Conservation (phyloP, 2,888 invertebrate species). For the Scrobipalpa atriplicella region DNA sequence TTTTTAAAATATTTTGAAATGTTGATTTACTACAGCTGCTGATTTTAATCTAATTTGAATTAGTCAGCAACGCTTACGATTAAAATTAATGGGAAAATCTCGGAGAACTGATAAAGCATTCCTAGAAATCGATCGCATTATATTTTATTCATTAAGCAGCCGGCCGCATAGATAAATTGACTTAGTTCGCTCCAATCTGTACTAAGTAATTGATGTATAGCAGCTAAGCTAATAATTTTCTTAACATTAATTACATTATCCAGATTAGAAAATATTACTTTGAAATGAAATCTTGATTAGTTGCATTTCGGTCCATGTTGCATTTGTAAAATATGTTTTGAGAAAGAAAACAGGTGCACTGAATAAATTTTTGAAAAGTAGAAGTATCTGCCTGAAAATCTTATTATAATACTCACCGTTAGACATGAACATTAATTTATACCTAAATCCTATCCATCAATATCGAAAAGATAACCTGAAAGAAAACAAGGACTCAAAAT, state of each 20-base stretch:
- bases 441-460: background rate
- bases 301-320: background rate
- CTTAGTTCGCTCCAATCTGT: background rate
- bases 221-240: background rate
- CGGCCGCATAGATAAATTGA: slow-evolving; percentile 35
- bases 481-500: background rate
- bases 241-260: background rate
- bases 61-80: slow-evolving; percentile 39
- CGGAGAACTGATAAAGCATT: slow-evolving; percentile 48
- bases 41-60: slow-evolving; percentile 50
- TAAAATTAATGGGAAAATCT: slow-evolving; percentile 51
- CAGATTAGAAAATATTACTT: background rate
- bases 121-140: slow-evolving; percentile 49
- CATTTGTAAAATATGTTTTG: background rate
- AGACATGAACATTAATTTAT: too few relatives aligned
- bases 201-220: slow-evolving; percentile 2
- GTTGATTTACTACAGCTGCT: slow-evolving; percentile 7
- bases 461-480: too few relatives aligned
- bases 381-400: too few relatives aligned
- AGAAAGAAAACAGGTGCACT: too few relatives aligned
- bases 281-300: slow-evolving; percentile 8
- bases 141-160: slow-evolving; percentile 46
- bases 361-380: too few relatives aligned
- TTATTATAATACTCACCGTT: too few relatives aligned
- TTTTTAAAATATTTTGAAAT: slow-evolving; percentile 7